Percentiles rank a stretch among this genome's conserved stretches.
These are phyloP conservation scores for Nymphalis polychloros DNA, from an alignment of 2,888 invertebrate species.

Conservation along the genomic window DNA sequence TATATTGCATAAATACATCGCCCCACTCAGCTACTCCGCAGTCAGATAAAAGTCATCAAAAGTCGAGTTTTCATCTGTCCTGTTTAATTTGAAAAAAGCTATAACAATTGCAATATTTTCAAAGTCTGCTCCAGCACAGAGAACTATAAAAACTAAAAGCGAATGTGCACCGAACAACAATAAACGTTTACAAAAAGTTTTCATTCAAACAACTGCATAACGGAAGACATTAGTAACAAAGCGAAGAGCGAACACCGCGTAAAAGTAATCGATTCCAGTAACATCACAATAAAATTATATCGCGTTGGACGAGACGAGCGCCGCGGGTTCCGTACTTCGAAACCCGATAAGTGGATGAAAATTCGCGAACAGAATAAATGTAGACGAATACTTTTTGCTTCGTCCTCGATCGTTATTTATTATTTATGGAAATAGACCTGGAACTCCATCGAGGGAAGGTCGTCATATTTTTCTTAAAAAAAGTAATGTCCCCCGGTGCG, in stretches of 20 bases:
- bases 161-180: slow-evolving; percentile 5
- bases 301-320: slow-evolving; percentile 27
- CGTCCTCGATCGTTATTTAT: slow-evolving; percentile 78
- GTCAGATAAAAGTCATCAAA: neutral
- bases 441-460: slow-evolving; percentile 73
- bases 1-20: neutral
- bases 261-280: slow-evolving; percentile 48
- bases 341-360: slow-evolving; percentile 73
- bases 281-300: slow-evolving; percentile 42
- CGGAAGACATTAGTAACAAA: slow-evolving; percentile 35
- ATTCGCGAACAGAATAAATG: slow-evolving; percentile 76
- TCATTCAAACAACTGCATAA: slow-evolving; percentile 32
- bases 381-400: slow-evolving; percentile 70
- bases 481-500: slow-evolving; percentile 71
- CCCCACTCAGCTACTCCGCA: neutral
- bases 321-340: slow-evolving; percentile 43
- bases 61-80: neutral
- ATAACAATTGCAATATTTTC: slow-evolving; percentile 2
- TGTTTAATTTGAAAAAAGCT: slow-evolving; percentile 1
- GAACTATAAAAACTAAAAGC: slow-evolving; percentile 3
- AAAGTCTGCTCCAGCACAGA: neutral
- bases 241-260: slow-evolving; percentile 27
- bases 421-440: slow-evolving; percentile 80
- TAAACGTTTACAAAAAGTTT: slow-evolving; percentile 31
- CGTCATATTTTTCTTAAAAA: slow-evolving; percentile 80